Evolutionary conservation across 2,113 vertebrate genomes (phyloP).

Genomic region (Macquaria australasica): DNA sequence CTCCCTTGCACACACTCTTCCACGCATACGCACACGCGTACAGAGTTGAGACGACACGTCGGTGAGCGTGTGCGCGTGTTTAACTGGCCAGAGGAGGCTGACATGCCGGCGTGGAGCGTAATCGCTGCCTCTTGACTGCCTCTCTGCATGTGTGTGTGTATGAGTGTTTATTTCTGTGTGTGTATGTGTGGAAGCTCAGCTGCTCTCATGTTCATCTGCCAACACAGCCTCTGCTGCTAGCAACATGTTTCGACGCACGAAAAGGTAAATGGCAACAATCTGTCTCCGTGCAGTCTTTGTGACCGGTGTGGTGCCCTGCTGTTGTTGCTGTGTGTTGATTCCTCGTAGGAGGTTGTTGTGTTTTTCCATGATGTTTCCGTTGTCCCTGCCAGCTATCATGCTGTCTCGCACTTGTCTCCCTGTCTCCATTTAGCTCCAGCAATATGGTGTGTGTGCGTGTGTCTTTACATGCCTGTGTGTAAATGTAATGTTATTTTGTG

Average conservation of each 20-base stretch:
- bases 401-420: conserved; percentile 74
- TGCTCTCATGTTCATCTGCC: conserved; percentile 78
- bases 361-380: conserved; percentile 69
- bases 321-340: conserved; percentile 55
- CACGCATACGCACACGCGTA: conserved; percentile 32
- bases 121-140: conserved; percentile 79
- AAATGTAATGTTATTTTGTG: conserved; percentile 27
- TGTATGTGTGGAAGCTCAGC: conserved; percentile 60
- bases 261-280: conserved; percentile 83
- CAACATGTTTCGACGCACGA: conserved; percentile 89
- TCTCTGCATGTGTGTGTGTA: conserved; percentile 21
- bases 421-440: conserved; percentile 74
- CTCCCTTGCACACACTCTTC: conserved; percentile 49
- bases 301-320: conserved; percentile 52
- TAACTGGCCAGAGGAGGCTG: conserved; percentile 70
- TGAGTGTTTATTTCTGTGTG: conserved; percentile 23
- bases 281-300: conserved; percentile 56
- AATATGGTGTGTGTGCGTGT: conserved; percentile 60
- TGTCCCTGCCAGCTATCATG: conserved; percentile 66
- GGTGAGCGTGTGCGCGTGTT: conserved; percentile 49
- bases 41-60: conserved; percentile 36
- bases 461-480: conserved; percentile 37
- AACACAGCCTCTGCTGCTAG: conserved; percentile 70
- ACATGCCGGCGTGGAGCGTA: conserved; percentile 74
- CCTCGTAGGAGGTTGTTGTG: conserved; percentile 54